Evolutionary conservation across 2,797 vertebrate species (phyloP).

Genomic region (Gymnoscopelus microlampas): DNA sequence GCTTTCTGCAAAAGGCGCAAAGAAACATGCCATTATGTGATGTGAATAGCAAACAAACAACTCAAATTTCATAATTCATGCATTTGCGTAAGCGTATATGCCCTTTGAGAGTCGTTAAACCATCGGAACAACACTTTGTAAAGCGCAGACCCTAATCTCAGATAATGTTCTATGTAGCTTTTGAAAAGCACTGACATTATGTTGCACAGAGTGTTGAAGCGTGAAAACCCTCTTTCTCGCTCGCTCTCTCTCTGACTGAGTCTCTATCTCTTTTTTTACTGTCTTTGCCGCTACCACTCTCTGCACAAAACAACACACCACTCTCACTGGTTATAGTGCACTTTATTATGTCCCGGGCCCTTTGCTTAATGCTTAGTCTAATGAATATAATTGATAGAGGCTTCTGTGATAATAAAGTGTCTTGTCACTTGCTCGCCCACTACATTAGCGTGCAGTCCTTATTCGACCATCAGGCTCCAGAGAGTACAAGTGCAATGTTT

Average conservation of each 20-base stretch:
- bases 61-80: slow-evolving; percentile 53
- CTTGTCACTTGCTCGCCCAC: slow-evolving; percentile 35
- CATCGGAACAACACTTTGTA: slow-evolving; percentile 41
- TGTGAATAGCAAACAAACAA: slow-evolving; percentile 18
- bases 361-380: slow-evolving; percentile 41
- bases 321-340: not conserved
- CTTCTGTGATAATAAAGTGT: slow-evolving; percentile 39
- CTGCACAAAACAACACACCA: slow-evolving; percentile 1
- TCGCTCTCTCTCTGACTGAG: slow-evolving; percentile 11
- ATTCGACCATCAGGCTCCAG: slow-evolving; percentile 5
- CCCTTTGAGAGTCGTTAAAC: slow-evolving; percentile 34
- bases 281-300: slow-evolving; percentile 22
- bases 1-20: not conserved
- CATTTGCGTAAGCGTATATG: slow-evolving; percentile 6
- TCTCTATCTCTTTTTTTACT: not conserved
- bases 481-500: slow-evolving; percentile 28
- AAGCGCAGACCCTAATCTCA: slow-evolving; percentile 40
- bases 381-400: slow-evolving; percentile 55
- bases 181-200: slow-evolving; percentile 48
- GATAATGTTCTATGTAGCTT: slow-evolving; percentile 55
- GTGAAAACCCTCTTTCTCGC: slow-evolving; percentile 43
- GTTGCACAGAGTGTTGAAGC: slow-evolving; percentile 52
- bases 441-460: slow-evolving; percentile 14
- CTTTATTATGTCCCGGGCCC: slow-evolving; percentile 28
- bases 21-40: slow-evolving; percentile 19